Evolutionary conservation across 1,140 invertebrate genomes (phyloP).

Genomic region (Lepidurus apus): DNA sequence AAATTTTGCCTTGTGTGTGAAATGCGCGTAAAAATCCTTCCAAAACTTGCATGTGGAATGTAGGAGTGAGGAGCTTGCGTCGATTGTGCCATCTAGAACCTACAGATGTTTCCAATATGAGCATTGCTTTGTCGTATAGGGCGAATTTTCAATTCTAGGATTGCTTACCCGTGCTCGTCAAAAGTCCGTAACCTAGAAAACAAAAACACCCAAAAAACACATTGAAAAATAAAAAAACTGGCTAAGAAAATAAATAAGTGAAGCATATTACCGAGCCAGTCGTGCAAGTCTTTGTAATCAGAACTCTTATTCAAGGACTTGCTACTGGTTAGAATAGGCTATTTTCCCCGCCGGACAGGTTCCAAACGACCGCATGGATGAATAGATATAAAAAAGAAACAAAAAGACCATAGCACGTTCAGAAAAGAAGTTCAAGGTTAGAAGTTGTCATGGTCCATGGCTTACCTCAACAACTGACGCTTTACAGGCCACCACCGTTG

Average conservation of each 20-base stretch:
- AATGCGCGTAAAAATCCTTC: constrained; percentile 78
- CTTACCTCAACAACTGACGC: constrained; percentile 16
- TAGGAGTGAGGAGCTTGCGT: constrained; percentile 81
- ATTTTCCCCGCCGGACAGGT: not conserved
- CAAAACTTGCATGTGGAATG: constrained; percentile 84
- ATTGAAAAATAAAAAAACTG: not conserved
- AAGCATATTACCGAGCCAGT: constrained; percentile 47
- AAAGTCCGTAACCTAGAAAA: constrained; percentile 49
- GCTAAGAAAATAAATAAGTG: not conserved
- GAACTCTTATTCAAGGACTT: constrained; percentile 15
- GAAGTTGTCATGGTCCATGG: not conserved
- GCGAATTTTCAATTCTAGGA: not conserved
- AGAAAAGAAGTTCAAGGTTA: constrained; percentile 16
- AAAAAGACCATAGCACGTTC: not conserved
- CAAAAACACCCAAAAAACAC: not conserved
- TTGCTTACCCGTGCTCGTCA: constrained; percentile 62
- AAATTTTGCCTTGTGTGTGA: constrained; percentile 62
- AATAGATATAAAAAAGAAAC: not conserved
- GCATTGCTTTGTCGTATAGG: not conserved
- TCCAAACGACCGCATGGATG: not conserved
- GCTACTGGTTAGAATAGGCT: constrained; percentile 62
- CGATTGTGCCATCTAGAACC: constrained; percentile 62
- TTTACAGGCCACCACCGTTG: constrained; percentile 16
- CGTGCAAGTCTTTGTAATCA: not conserved
- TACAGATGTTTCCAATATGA: constrained; percentile 59